A percentile compares a stretch with the other conserved stretches of the same genome.
Evolutionary conservation across 2,888 invertebrate species (phyloP).

Genomic region (Dynastes maya): DNA sequence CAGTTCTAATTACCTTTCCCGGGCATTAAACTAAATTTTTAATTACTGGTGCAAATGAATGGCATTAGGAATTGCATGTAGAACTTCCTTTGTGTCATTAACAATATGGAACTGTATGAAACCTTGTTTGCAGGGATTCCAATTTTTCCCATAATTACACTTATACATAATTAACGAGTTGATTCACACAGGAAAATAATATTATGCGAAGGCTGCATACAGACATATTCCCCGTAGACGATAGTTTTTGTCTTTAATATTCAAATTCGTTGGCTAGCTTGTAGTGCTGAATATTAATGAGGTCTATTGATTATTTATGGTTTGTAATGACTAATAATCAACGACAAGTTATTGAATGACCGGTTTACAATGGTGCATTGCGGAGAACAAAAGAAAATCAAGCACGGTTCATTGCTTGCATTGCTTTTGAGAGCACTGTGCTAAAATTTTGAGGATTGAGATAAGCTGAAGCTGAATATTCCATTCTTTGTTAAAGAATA

Average conservation of each 20-base stretch:
- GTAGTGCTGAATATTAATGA: conserved; percentile 48
- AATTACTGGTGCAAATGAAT: no score
- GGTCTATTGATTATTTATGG: conserved; percentile 48
- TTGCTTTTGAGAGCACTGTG: no score
- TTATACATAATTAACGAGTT: not conserved
- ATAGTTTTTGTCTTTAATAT: conserved; percentile 42
- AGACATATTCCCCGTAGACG: conserved; percentile 11
- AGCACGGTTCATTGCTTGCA: no score
- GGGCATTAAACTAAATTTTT: no score
- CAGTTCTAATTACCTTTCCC: no score
- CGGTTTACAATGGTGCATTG: conserved; percentile 15
- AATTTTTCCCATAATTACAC: not conserved
- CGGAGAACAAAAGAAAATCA: conserved; percentile 1
- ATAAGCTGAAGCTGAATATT: no score
- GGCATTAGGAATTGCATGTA: no score
- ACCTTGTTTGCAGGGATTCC: not conserved
- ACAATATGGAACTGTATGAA: not conserved
- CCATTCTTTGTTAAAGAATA: no score
- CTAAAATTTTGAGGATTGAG: no score
- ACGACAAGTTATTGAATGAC: conserved; percentile 31
- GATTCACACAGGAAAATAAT: not conserved
- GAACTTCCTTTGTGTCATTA: conserved; percentile 2
- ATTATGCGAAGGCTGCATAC: not conserved
- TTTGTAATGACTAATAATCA: conserved; percentile 49
- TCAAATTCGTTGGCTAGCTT: conserved; percentile 47